Evolutionary conservation across 2,888 invertebrate genomes (phyloP).

Genomic region (Oligia fasciuncula): DNA sequence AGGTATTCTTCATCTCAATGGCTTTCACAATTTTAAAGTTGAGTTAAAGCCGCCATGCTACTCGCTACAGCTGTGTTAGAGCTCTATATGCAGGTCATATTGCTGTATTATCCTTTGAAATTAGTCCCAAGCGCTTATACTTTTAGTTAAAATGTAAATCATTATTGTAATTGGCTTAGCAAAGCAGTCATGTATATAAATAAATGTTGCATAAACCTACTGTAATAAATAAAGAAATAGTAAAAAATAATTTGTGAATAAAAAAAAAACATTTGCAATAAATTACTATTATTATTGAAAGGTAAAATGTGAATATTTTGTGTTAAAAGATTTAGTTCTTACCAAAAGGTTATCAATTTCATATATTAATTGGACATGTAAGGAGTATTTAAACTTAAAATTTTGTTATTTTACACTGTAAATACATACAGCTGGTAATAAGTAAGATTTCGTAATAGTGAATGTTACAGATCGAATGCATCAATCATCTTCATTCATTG

Average conservation of each 20-base stretch:
- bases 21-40: constrained; percentile 7
- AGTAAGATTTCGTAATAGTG: constrained; percentile 7
- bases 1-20: background rate
- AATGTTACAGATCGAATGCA: constrained; percentile 13
- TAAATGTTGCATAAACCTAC: constrained; percentile 50
- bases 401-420: constrained; percentile 25
- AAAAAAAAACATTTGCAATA: constrained; percentile 38
- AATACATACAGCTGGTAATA: constrained; percentile 25
- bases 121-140: constrained; percentile 61
- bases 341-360: constrained; percentile 31
- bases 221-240: constrained; percentile 24
- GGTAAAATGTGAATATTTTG: constrained; percentile 36
- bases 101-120: constrained; percentile 62
- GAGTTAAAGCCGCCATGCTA: constrained; percentile 50
- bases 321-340: constrained; percentile 24
- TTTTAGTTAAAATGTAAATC: constrained; percentile 58
- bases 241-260: constrained; percentile 27
- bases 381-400: constrained; percentile 12
- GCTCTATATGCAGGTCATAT: constrained; percentile 59
- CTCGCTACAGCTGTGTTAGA: constrained; percentile 43
- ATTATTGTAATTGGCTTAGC: constrained; percentile 57
- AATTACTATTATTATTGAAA: constrained; percentile 19
- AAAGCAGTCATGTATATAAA: constrained; percentile 60
- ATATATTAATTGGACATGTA: constrained; percentile 8
- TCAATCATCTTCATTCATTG: constrained; percentile 25